Evolutionary conservation across 1,140 invertebrate species (phyloP), one percentile per base, ranked within the genome.

Genomic region (Magallana gigas): DNA sequence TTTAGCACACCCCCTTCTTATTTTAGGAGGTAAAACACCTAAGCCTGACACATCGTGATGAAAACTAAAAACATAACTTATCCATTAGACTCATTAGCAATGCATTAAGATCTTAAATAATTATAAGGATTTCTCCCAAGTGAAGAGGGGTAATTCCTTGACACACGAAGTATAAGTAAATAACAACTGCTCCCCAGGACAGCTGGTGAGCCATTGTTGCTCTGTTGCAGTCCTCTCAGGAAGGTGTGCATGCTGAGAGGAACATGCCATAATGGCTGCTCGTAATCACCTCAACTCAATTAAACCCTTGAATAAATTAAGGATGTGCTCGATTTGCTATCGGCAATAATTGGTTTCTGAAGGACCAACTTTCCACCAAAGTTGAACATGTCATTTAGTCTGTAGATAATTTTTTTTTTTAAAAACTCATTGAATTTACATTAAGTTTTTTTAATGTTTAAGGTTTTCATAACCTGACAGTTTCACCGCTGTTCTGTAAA

Each of bases 231-330:
- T 7, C 23, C 18, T 76, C 23, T 12, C 11, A 9, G 6, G 36
- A 12, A 29, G 68, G 68, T 76, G 23, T 76, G 23, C 68, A 76
- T 76, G 68, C 68, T 76, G 68, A 76, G 68, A 76, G 36, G 5
- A 62, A 62, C 68, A 76, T 76, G 68, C 68, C 23, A 36, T 76
- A 36, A 12, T 76, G 18, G 68, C 68, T 29, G 68, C 23, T 12
- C 11, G 14, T 76, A 76, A 76, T 76, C 68, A 29, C 68, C 36
- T 12, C 68, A 76, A 76, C 68, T 76, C 68, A 9, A 76, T 76
- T 76, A 76, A 76, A 76, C 68, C 68, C 68, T 76, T 76, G 68
- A 76, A 76, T 76, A 76, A 76, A 76, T 76, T 76, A 76, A 36
- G 36, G 23, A 48, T 76, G 48, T 76, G 12, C 68, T 76, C 7